Percentiles rank a stretch among this genome's conserved stretches.
Conservation (phyloP, 1,140 invertebrate genomes). For the Neuroterus valhalla region DNA sequence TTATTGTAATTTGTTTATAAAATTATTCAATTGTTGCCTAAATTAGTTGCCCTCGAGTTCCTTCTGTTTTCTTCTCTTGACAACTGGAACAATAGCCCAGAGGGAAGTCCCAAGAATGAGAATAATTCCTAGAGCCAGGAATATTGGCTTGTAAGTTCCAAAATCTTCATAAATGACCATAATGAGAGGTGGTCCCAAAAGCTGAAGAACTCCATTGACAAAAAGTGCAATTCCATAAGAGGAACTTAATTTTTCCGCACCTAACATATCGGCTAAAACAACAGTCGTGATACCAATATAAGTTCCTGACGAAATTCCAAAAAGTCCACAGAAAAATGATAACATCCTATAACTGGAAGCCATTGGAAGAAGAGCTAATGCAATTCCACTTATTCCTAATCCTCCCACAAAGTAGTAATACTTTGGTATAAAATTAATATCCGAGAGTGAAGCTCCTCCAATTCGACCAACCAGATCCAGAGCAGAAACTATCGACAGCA, state of each 20-base stretch:
- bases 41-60: conserved; percentile 48
- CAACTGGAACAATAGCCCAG: conserved; percentile 83
- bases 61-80: conserved; percentile 74
- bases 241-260: conserved; percentile 85
- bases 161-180: conserved; percentile 80
- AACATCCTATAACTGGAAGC: conserved; percentile 76
- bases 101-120: conserved; percentile 81
- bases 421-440: conserved; percentile 83
- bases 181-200: conserved; percentile 85
- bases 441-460: conserved; percentile 86
- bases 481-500: conserved; percentile 86
- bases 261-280: conserved; percentile 87
- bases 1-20: not conserved
- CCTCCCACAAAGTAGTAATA: conserved; percentile 87
- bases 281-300: conserved; percentile 89
- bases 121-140: conserved; percentile 81
- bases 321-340: conserved; percentile 82
- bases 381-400: conserved; percentile 84
- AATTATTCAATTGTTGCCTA: not conserved
- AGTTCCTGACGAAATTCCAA: conserved; percentile 86
- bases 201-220: conserved; percentile 85
- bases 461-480: conserved; percentile 87
- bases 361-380: conserved; percentile 81
- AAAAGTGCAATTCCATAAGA: conserved; percentile 89
- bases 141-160: conserved; percentile 81